A percentile compares a stretch with the other conserved stretches of the same genome.
phyloP scores from a whole-genome alignment of 2,113 vertebrate species.

The Passer montanus region DNA sequence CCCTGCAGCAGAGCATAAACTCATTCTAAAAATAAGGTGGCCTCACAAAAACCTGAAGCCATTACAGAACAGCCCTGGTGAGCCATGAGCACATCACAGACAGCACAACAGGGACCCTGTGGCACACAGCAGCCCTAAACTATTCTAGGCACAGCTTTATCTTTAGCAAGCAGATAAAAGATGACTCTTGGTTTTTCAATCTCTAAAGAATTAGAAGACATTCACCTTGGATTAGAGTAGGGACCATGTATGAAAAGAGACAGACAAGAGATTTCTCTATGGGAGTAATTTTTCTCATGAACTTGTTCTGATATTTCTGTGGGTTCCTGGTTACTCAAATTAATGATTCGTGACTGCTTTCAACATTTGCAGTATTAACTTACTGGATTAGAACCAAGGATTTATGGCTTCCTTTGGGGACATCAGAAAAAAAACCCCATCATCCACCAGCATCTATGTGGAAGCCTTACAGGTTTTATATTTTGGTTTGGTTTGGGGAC shows the following conservation, averaged over 20 bases:
- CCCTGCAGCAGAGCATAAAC: neutral
- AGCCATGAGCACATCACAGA: neutral
- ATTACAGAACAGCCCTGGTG: neutral
- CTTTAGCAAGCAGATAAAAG: conserved; percentile 21
- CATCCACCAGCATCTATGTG: neutral
- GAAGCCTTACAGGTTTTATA: neutral
- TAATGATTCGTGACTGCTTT: conserved; percentile 21
- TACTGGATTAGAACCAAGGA: neutral
- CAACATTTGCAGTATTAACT: neutral
- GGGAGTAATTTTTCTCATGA: neutral
- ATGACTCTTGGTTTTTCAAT: neutral
- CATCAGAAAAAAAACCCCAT: neutral
- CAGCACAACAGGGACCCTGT: neutral
- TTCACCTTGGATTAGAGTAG: neutral
- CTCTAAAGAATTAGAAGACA: conserved; percentile 2
- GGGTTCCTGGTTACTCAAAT: neutral
- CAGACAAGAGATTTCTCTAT: neutral
- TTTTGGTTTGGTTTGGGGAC: neutral
- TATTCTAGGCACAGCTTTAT: conserved; percentile 13
- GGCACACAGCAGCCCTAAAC: conserved; percentile 6
- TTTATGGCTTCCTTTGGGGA: neutral
- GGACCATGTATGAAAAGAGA: neutral
- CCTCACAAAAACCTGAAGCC: conserved; percentile 7
- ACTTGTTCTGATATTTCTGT: neutral
- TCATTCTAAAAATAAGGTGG: conserved; percentile 38